Base-by-base conservation (phyloP, 2,113 vertebrate species). In the Zosterops hypoxanthus region DNA sequence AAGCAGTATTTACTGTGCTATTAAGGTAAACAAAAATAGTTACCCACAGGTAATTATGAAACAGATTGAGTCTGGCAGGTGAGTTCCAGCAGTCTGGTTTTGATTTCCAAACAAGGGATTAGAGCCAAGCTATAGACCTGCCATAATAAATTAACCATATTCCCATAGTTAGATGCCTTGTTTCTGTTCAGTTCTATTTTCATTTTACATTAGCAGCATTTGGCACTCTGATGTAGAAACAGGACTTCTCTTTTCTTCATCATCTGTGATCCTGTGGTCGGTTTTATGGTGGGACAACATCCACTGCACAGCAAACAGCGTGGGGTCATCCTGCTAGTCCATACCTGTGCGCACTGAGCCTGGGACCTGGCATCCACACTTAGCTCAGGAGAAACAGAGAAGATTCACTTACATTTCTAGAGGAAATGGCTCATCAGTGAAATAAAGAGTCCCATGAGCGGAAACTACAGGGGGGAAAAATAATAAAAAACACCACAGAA, bases 11-110 rank as follows among this genome's bases (percentile, higher is more conserved):
- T 94, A 92, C 87, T 76, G 73, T 83, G 82, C 87, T 83, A 96
- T 96, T 95, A 93, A 95, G 89, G 87, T 97, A 97, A 97, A 97
- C 96, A 97, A 97, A 97, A 97, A 97, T 96, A 97, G 78, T 60
- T 94, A 92, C 73, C 33, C 82, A 66, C 70, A 83, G 94, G 88
- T 95, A 96, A 97, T 93, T 92, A 95, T 92, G 92, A 97, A 85
- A 72, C 50, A 55, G 77, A 92, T 96, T 92, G 95, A 53, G 15
- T 88, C 52, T 88, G 91, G 84, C 91, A 91, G 86, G 84, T 92
- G 42, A 78, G 92, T 56, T 94, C 70, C 81, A 94, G 70, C 59
- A 88, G 73, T 92, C 94, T 84, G 92, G 80, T 90, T 92, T 95
- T 88, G 59, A 96, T 89, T 96, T 97, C 66, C 72, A 59, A 90